Evolutionary conservation across 2,888 invertebrate species (phyloP), one percentile per base, ranked within the genome.

Genomic region (Brenthis hecate): DNA sequence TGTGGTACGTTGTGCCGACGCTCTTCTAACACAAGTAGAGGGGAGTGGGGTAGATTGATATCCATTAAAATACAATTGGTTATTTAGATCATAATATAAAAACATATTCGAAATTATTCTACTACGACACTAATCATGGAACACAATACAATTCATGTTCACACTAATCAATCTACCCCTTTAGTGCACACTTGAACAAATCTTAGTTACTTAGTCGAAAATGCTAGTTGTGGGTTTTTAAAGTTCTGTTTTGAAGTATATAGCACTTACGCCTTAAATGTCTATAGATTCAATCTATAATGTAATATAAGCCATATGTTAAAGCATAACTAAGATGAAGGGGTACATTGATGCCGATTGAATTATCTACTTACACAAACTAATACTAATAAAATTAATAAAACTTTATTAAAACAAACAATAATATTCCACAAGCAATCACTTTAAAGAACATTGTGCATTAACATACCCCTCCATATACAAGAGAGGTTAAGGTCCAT

Each of bases 11-110:
- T 76, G 76, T 83, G 88, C 83, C 86, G 83, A 85, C 87, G 89
- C 91, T 87, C 84, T 79, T 90, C 86, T 89, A 82, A 81, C 84
- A 83, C 84, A 77, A 70, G 79, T 89, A 89, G 87, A 81, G 76
- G 78, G 78, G 80, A 79, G 69, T 77, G 85, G 86, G 86, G 86
- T 86, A 82, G 87, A 89, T 89, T 91, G 90, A 91, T 90, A 83
- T 83, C 76, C 73, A 75, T 58, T 57, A 43, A 23, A 3, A 6
- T 53, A 13, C 53, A 6, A 62, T 62, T 53, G 43, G 62, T 19
- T 51, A 53, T 19, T 66, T 16, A 62, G 1, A 2, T 32, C 8
- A 19, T 53, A 53, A 53, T 19, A 43, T 19, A 54, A 36, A 8
- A 28, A n/a, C 16, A 43, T 6, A 53, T 36, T 14, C 51, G 23